phyloP scores from a whole-genome alignment of 2,888 invertebrate genomes.

The Mystacides longicornis region DNA sequence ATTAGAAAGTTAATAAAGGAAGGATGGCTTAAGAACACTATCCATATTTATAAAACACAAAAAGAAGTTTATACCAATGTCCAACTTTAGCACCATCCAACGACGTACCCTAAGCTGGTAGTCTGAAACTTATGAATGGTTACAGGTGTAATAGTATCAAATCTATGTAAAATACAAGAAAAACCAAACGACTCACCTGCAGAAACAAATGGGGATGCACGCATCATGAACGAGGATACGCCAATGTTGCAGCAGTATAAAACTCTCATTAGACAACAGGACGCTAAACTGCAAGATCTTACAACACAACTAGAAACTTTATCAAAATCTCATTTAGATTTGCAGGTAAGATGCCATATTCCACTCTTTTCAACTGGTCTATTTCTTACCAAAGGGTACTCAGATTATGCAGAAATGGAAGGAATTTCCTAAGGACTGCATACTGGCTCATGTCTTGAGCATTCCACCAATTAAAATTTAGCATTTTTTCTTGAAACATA shows the following conservation, averaged over 20 bases:
- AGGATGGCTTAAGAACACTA: too few species aligned
- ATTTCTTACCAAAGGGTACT: not conserved
- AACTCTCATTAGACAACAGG: conserved; percentile 85
- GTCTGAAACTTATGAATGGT: too few species aligned
- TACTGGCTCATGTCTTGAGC: too few species aligned
- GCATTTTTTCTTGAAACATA: too few species aligned
- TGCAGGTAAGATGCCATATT: conserved; percentile 35
- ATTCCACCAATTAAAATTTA: too few species aligned
- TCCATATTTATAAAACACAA: too few species aligned
- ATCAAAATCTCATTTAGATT: conserved; percentile 34
- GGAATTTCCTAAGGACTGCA: too few species aligned
- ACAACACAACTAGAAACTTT: conserved; percentile 43
- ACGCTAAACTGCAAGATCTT: conserved; percentile 56
- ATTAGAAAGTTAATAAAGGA: too few species aligned
- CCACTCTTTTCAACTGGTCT: not conserved
- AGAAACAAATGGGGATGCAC: conserved; percentile 32
- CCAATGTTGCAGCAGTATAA: conserved; percentile 70
- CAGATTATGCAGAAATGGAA: too few species aligned
- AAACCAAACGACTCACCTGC: conserved; percentile 29
- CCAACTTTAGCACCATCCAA: too few species aligned
- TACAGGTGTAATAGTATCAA: conserved; percentile 8
- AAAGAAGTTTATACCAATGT: too few species aligned
- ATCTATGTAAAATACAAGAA: conserved; percentile 1
- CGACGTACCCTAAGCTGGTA: too few species aligned
- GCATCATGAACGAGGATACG: conserved; percentile 42